Conservation (phyloP, 1,140 invertebrate species). For the Whitmania pigra region DNA sequence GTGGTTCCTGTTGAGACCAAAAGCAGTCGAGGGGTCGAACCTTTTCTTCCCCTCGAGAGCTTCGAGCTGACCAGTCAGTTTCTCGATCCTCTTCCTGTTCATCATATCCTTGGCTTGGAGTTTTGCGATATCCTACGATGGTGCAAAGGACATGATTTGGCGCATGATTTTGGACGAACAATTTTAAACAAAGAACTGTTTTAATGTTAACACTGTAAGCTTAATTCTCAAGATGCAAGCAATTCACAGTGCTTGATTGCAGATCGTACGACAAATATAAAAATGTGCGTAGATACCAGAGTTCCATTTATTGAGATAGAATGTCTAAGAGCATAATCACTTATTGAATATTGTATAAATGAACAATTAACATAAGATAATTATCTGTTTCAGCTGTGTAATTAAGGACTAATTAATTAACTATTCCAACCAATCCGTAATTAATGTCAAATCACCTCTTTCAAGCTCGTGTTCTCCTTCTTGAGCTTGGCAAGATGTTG, state of each 20-base stretch:
- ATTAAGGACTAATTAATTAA: too few relatives aligned
- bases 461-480: slow-evolving; percentile 46
- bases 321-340: too few relatives aligned
- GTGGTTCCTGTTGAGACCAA: slow-evolving; percentile 17
- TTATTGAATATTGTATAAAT: too few relatives aligned
- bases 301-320: too few relatives aligned
- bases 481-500: slow-evolving; percentile 53
- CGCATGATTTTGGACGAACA: not conserved
- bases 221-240: not conserved
- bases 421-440: too few relatives aligned
- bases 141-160: not conserved
- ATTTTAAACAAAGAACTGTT: too few relatives aligned
- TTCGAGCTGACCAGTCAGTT: slow-evolving; percentile 29
- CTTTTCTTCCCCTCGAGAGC: slow-evolving; percentile 26
- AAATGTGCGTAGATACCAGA: not conserved
- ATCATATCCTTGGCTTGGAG: slow-evolving; percentile 31
- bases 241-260: not conserved
- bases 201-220: too few relatives aligned
- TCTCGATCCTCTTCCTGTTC: slow-evolving; percentile 29
- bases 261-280: not conserved
- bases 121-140: slow-evolving; percentile 27
- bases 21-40: slow-evolving; percentile 33
- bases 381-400: too few relatives aligned
- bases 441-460: slow-evolving; percentile 41
- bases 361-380: too few relatives aligned